These are phyloP conservation scores for Rutpela maculata DNA, from an alignment of 2,888 invertebrate genomes.

Conservation along the genomic window DNA sequence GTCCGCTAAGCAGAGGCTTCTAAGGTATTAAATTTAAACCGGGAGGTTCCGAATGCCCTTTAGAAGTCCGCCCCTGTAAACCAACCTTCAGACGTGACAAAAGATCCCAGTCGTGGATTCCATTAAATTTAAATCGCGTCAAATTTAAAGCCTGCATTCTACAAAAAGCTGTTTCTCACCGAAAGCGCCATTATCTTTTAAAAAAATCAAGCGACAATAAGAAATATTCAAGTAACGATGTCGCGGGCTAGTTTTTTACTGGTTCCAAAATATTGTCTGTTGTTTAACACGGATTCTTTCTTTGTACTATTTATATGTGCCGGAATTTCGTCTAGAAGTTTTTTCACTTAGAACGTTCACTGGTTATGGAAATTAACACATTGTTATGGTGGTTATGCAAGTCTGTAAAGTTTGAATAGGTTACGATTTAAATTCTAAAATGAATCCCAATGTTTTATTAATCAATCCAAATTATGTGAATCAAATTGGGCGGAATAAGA, in stretches of 20 bases:
- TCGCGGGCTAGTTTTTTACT: slow-evolving; percentile 48
- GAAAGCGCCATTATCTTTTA: slow-evolving; percentile 58
- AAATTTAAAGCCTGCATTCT: slow-evolving; percentile 63
- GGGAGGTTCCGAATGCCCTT: neutral
- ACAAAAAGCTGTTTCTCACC: slow-evolving; percentile 62
- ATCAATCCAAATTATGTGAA: neutral
- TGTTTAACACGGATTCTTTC: slow-evolving; percentile 34
- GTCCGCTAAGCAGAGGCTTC: neutral
- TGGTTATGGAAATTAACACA: slow-evolving; percentile 4
- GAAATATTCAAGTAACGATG: slow-evolving; percentile 50
- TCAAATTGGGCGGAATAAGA: no score
- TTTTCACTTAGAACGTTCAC: slow-evolving; percentile 23
- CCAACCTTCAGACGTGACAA: slow-evolving; percentile 55
- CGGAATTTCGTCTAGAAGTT: slow-evolving; percentile 28
- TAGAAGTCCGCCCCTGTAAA: slow-evolving; percentile 33
- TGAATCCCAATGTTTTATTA: neutral
- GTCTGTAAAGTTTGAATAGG: neutral
- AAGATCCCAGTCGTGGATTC: slow-evolving; percentile 58
- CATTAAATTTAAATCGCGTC: slow-evolving; percentile 67
- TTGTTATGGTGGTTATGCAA: slow-evolving; percentile 1
- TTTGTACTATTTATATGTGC: slow-evolving; percentile 18
- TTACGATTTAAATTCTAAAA: neutral
- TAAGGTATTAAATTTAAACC: slow-evolving; percentile 35
- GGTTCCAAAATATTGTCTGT: slow-evolving; percentile 30
- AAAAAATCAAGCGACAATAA: slow-evolving; percentile 54